phyloP scores from a whole-genome alignment of 2,888 invertebrate species.

The Eupsilia transversa region DNA sequence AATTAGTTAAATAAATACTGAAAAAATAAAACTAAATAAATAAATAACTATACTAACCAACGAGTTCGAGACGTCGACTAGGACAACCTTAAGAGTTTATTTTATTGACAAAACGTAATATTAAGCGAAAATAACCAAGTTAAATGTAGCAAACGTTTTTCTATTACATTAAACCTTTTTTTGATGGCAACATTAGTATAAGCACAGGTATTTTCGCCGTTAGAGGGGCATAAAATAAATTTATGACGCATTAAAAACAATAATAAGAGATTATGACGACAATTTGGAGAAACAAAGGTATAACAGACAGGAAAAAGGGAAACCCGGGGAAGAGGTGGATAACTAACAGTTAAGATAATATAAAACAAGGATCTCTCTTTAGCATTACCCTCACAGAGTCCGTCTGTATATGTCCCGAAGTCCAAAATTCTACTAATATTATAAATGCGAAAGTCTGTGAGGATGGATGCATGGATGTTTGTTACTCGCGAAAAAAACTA shows the following conservation, averaged over 20 bases:
- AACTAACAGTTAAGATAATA: background rate
- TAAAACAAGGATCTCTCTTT: background rate
- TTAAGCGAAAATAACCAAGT: conserved; percentile 56
- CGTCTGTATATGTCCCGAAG: background rate
- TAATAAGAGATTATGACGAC: conserved; percentile 54
- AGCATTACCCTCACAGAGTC: no score
- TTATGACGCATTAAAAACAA: conserved; percentile 60
- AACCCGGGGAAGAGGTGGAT: background rate
- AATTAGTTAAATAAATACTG: no score
- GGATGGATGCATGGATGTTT: no score
- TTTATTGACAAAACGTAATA: conserved; percentile 50
- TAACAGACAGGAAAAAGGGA: conserved; percentile 1
- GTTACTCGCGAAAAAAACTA: no score
- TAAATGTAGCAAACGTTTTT: conserved; percentile 78
- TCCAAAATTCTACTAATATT: no score
- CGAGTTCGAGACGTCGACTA: no score
- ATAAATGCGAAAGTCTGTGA: no score
- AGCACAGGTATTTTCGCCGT: conserved; percentile 58
- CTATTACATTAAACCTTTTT: conserved; percentile 74
- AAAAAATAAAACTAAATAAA: no score
- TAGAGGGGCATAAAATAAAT: conserved; percentile 60
- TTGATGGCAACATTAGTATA: conserved; percentile 69
- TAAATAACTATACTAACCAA: no score
- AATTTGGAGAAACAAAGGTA: conserved; percentile 44
- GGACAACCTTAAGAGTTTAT: background rate